Base-by-base conservation (phyloP, 2,113 vertebrate species). In the Dasyprocta punctata region DNA sequence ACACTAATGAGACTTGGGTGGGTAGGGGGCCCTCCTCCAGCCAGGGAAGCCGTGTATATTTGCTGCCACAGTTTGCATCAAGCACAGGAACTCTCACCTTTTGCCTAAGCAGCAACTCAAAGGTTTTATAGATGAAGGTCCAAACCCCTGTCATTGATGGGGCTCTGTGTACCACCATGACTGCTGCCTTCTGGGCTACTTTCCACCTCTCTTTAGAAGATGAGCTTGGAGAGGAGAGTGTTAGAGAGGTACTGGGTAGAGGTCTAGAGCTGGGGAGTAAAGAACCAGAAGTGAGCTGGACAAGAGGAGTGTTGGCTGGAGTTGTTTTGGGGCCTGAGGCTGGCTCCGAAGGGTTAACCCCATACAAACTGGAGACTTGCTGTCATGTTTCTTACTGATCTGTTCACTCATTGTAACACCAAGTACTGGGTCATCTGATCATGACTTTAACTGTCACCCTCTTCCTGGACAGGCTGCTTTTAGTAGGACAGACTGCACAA, bases 11-110 rank as follows among this genome's bases (percentile, higher is more conserved):
- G 92, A 87, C 47, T 54, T 90, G 16, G 44, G 49, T n/a, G 33
- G 11, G 26, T 5, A 11, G 61, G 61, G 81, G 5, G 4, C 92
- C 86, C 52, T 97, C 56, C 63, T 97, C 90, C 49, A 90, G 30
- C 77, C 92, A 90, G 41, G 0, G 1, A 63, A 63, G 95, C 90
- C 1, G 2, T 67, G 5, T 96, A 88, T 81, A 88, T 81, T 75
- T 86, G 69, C 49, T 93, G 47, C 94, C 90, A 91, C 92, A 94
- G 2, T 80, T 2, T 20, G 14, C 20, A 41, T 93, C 90, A n/a
- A 77, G 90, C 19, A 0, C 16, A 61, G 56, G 17, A 77, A 4
- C 41, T 69, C 36, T 93, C 26, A 19, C 38, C 5, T 47, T 89
- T 58, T 85, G 80, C 61, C 30, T 24, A 44, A 95, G 86, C 4